Percentiles rank a stretch among this genome's conserved stretches.
Evolutionary conservation across 2,113 vertebrate genomes (phyloP).

Genomic region (Cyphomyrus discorhynchus): DNA sequence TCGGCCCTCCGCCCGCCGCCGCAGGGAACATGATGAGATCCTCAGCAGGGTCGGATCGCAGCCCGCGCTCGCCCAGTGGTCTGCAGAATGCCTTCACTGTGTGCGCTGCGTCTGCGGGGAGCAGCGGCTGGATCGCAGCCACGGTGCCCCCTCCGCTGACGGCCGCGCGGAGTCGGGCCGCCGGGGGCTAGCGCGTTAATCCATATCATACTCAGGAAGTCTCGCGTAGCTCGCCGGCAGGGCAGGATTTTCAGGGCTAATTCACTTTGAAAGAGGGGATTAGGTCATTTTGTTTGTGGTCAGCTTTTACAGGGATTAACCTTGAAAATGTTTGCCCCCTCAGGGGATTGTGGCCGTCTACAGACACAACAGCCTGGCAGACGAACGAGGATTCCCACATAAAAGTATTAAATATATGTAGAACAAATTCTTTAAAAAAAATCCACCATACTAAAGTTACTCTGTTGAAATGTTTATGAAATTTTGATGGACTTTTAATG

Average conservation of each 20-base stretch:
- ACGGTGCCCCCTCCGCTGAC: neutral
- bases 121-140: neutral
- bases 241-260: neutral
- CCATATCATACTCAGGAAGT: slow-evolving; percentile 6
- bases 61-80: neutral
- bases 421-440: neutral
- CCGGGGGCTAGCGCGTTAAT: neutral
- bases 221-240: neutral
- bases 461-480: neutral
- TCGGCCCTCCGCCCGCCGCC: neutral
- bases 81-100: neutral
- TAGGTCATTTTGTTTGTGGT: slow-evolving; percentile 15
- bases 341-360: neutral
- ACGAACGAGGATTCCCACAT: neutral
- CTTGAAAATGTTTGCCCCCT: neutral
- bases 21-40: neutral
- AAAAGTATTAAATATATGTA: neutral
- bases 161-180: neutral
- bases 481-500: neutral
- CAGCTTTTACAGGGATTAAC: slow-evolving; percentile 19
- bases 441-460: neutral
- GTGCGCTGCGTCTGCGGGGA: neutral
- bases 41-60: neutral
- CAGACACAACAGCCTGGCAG: neutral
- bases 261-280: slow-evolving; percentile 18